Evolutionary conservation across 2,888 invertebrate species (phyloP).

Genomic region (Rhingia campestris): DNA sequence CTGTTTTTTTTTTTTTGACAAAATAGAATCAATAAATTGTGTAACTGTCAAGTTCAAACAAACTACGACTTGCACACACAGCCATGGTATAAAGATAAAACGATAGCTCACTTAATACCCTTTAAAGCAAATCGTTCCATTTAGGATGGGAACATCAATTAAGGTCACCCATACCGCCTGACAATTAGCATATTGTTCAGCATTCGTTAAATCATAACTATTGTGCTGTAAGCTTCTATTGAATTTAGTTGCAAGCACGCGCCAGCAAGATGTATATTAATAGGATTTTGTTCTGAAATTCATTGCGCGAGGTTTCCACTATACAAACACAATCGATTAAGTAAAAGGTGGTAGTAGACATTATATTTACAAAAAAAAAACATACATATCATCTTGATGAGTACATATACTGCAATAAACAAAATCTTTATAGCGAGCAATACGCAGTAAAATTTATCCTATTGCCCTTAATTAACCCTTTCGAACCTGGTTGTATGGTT

Average conservation of each 20-base stretch:
- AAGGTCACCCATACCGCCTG: constrained; percentile 29
- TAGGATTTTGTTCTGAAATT: constrained; percentile 4
- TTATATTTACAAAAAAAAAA: background rate
- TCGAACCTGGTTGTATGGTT: background rate
- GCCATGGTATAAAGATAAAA: background rate
- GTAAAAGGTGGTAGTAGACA: constrained; percentile 17
- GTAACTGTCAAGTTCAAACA: background rate
- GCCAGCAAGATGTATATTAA: constrained; percentile 13
- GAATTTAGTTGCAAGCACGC: constrained; percentile 26
- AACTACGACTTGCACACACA: background rate
- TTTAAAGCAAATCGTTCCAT: background rate
- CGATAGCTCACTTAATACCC: background rate
- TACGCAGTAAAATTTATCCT: background rate
- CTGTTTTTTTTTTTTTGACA: background rate
- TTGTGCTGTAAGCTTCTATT: constrained; percentile 18
- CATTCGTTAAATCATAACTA: constrained; percentile 26
- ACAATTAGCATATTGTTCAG: constrained; percentile 40
- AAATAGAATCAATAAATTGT: constrained; percentile 4
- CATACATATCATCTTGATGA: background rate
- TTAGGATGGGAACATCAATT: constrained; percentile 42
- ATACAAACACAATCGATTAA: constrained; percentile 38
- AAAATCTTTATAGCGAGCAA: constrained; percentile 2
- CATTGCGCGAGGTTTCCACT: constrained; percentile 17
- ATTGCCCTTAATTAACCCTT: constrained; percentile 3
- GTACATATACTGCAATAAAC: background rate